Evolutionary conservation across 2,888 invertebrate genomes (phyloP).

Genomic region (Hemistola chrysoprasaria): DNA sequence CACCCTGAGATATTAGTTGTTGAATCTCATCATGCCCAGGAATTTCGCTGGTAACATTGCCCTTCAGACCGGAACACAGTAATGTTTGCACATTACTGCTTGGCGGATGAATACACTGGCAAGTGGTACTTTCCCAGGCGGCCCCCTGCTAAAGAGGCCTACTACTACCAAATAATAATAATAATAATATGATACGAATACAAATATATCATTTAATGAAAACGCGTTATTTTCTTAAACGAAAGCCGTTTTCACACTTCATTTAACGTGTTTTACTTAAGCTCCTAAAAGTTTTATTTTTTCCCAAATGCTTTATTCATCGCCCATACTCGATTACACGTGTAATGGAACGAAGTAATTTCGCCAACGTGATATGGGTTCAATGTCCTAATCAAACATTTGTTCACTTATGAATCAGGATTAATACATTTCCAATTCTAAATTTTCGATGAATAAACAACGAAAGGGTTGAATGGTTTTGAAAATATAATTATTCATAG

Average conservation of each 20-base stretch:
- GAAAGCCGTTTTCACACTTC: neutral
- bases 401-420: conserved; percentile 3
- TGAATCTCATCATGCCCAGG: no score
- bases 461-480: conserved; percentile 10
- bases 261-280: neutral
- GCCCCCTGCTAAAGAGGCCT: no score
- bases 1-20: no score
- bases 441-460: conserved; percentile 7
- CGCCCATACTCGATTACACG: conserved; percentile 10
- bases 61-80: no score
- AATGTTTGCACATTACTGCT: no score
- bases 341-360: conserved; percentile 8
- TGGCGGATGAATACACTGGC: no score
- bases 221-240: no score
- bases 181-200: no score
- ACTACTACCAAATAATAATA: no score
- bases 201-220: no score
- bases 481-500: conserved; percentile 3
- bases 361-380: conserved; percentile 10
- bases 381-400: conserved; percentile 23
- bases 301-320: conserved; percentile 1
- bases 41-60: no score
- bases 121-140: no score
- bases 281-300: conserved; percentile 3
- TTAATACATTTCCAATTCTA: conserved; percentile 7